Base-by-base conservation (phyloP, 2,797 vertebrate genomes). In the Ceryle rudis region DNA sequence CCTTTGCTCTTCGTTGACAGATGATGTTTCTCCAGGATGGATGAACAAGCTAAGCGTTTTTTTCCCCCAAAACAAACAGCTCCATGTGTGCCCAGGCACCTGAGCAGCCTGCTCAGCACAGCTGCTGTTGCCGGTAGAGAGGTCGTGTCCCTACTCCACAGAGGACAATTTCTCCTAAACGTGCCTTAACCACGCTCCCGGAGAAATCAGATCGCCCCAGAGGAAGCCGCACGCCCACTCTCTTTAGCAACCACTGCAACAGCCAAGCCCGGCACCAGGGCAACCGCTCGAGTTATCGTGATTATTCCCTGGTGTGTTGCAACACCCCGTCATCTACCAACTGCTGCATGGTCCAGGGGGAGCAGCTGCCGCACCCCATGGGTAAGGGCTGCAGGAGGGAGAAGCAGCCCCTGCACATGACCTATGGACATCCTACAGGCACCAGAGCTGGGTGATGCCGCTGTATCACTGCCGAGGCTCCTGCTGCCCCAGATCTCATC, bases 261-360 rank as follows among this genome's bases (percentile, higher is more conserved):
- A 95, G 95, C 96, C 95, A 96, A 95, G 90, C 95, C 80, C 92
- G 90, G 96, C 96, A 95, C 96, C 96, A 95, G 95, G 95, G 96
- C 95, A 97, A 97, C 95, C 93, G 83, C 86, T 95, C 70, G 25
- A 92, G 95, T 91, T 97, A 95, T 95, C 90, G 64, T 96, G 95
- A 96, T 94, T 93, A 93, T 95, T 96, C 90, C 92, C 83, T 2
- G 41, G 94, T 57, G 22, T 90, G 93, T 93, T 96, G 83, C 92
- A 93, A 95, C 92, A 96, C 90, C 87, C 93, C 5, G 22, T 87
- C 90, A 91, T 89, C 74, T 88, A 52, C 87, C 67, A 4, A 54
- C 73, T 57, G 83, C 86, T 78, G 90, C 81, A 33, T 0, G 19
- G 90, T 25, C 84, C 47, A 9, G 20, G 49, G 84, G 72, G 49